phyloP scores from a whole-genome alignment of 2,113 vertebrate genomes.

The crab-eating macaque (Macaca fascicularis) region DNA sequence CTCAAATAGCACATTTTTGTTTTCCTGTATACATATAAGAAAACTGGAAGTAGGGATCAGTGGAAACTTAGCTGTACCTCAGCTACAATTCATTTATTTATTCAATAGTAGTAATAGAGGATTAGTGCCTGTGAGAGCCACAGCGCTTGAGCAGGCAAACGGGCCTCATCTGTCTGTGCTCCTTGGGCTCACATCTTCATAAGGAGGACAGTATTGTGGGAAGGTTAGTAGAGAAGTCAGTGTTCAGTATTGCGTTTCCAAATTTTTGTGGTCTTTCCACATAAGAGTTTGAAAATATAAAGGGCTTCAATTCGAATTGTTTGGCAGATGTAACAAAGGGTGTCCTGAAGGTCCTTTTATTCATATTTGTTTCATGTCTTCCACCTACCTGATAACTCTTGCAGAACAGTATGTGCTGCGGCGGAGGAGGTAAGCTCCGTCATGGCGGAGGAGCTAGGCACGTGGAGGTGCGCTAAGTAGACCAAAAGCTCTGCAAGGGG shows the following conservation, averaged over 20 bases:
- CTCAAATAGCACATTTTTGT: background rate
- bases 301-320: background rate
- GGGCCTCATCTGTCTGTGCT: fast-evolving
- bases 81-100: background rate
- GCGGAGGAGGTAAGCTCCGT: background rate
- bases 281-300: background rate
- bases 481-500: background rate
- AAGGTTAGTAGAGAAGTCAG: background rate
- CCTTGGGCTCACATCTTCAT: background rate
- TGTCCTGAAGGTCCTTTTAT: background rate
- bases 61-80: background rate
- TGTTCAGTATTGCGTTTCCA: background rate
- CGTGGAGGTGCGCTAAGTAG: fast-evolving
- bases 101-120: too few relatives aligned
- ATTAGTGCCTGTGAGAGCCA: fast-evolving
- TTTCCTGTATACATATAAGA: background rate
- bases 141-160: background rate
- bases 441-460: fast-evolving
- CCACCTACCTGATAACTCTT: background rate
- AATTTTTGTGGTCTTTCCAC: background rate
- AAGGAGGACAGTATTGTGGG: too few relatives aligned
- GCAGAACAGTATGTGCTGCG: background rate
- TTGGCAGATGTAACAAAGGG: background rate
- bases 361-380: background rate
- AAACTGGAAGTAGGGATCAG: background rate